Base-by-base conservation (phyloP, 1,140 invertebrate genomes). In the Eumaeus atala region DNA sequence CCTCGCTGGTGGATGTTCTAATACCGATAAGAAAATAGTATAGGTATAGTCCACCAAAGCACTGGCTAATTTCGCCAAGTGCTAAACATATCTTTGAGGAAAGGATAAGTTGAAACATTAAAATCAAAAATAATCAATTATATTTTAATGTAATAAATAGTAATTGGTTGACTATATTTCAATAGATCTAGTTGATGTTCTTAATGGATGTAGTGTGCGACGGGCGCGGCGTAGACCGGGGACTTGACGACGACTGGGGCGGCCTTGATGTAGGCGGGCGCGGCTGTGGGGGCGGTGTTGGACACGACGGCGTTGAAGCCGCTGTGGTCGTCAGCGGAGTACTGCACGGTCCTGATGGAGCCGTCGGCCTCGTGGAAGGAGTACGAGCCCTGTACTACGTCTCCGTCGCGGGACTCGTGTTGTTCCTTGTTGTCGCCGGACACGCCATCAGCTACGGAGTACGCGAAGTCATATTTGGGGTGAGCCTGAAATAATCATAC, bases 241-340 rank as follows among this genome's bases (percentile, higher is more conserved):
- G 42, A 14, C 47, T 48, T 48, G 47, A 18, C 5, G 16, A 18
- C 49, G 33, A 51, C 49, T 12, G 51, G 36, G 51, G 51, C 51
- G 36, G 51, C 51, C 34, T 34, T 33, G 37, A 10, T 17, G 51
- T 52, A 37, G 37, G 34, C 9, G 6, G 21, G 21, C 21, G 21
- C 21, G 21, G 21, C 21, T 28, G 21, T 28, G 21, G 21, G 21
- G 21, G 21, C 21, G 21, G 21, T 28, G 21, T 28, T 28, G 21
- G 21, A 28, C 21, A 62, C 61, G 10, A 62, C 51, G 28, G 61
- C 61, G 51, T 62, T 62, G 61, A 62, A 62, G 12, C 61, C 61
- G 54, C 47, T 59, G 61, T 62, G 56, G 36, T 52, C 61, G 51
- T 62, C 61, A 42, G 56, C 61, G 61, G 61, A 17, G 58, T 59